These are phyloP conservation scores for Malaclemys terrapin DNA, from an alignment of 2,113 vertebrate species.

Conservation along the genomic window DNA sequence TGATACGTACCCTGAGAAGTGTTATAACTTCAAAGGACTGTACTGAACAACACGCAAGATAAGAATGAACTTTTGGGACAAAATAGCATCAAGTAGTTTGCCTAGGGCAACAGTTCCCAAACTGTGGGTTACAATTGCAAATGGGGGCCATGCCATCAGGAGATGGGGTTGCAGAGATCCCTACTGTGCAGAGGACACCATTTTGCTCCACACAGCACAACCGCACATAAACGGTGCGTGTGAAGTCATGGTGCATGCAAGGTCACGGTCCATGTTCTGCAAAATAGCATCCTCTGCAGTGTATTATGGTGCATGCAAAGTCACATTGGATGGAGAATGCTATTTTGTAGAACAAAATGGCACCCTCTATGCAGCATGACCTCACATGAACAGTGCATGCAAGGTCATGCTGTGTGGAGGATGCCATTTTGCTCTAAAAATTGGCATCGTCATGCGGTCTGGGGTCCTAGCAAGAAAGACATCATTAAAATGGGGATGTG, in stretches of 20 bases:
- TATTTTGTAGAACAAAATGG: not conserved
- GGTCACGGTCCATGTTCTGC: not conserved
- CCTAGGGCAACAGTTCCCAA: not conserved
- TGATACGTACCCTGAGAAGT: not conserved
- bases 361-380: not conserved
- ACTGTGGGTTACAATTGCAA: not conserved
- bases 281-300: not conserved
- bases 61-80: not conserved
- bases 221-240: not conserved
- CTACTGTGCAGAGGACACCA: not conserved
- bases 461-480: not conserved
- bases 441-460: constrained; percentile 4
- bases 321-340: not conserved
- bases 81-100: not conserved
- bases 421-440: not conserved
- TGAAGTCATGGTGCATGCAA: not conserved
- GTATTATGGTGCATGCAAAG: not conserved
- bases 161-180: not conserved
- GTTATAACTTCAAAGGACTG: not conserved
- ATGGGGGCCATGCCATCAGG: not conserved
- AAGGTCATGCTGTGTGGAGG: not conserved
- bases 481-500: not conserved
- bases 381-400: not conserved
- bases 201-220: not conserved
- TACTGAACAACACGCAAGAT: not conserved